These are phyloP conservation scores for Pogonocherus hispidulus DNA, from an alignment of 2,888 invertebrate species.

Conservation along the genomic window DNA sequence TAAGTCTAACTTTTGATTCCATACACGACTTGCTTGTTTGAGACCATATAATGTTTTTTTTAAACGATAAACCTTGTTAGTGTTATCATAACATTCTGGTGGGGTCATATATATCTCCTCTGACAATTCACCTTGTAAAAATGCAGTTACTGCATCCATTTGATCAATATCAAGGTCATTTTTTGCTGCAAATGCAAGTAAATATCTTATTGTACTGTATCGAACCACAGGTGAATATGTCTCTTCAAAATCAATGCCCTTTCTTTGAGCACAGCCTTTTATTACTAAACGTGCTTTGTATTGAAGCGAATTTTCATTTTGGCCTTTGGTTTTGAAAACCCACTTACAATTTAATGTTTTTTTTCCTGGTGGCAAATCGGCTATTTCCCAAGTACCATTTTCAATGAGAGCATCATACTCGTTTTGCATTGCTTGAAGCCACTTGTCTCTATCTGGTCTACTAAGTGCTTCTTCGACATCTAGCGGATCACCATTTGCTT, in stretches of 20 bases:
- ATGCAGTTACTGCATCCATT: slow-evolving; percentile 54
- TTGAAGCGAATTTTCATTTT: background rate
- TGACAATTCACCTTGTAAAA: slow-evolving; percentile 50
- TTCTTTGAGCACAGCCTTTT: background rate
- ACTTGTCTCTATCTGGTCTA: slow-evolving; percentile 13
- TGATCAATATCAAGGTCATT: slow-evolving; percentile 48
- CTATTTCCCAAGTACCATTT: slow-evolving; percentile 5
- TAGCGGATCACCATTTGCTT: background rate
- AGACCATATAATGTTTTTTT: too few species aligned
- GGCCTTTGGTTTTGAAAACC: too few species aligned
- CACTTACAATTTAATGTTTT: background rate
- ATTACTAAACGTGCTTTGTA: too few species aligned
- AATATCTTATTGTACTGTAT: slow-evolving; percentile 3
- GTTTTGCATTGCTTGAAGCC: slow-evolving; percentile 8
- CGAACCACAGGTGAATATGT: background rate
- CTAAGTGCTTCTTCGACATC: too few species aligned
- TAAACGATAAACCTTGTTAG: too few species aligned
- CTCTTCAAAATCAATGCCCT: background rate
- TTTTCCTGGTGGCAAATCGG: background rate
- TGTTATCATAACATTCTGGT: slow-evolving; percentile 48
- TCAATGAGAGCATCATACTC: slow-evolving; percentile 6
- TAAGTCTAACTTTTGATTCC: slow-evolving; percentile 23
- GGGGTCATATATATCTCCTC: slow-evolving; percentile 47
- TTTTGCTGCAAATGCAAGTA: slow-evolving; percentile 50
- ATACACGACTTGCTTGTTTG: too few species aligned